phyloP scores from a whole-genome alignment of 2,797 vertebrate species.

The Cossypha polioptera region DNA sequence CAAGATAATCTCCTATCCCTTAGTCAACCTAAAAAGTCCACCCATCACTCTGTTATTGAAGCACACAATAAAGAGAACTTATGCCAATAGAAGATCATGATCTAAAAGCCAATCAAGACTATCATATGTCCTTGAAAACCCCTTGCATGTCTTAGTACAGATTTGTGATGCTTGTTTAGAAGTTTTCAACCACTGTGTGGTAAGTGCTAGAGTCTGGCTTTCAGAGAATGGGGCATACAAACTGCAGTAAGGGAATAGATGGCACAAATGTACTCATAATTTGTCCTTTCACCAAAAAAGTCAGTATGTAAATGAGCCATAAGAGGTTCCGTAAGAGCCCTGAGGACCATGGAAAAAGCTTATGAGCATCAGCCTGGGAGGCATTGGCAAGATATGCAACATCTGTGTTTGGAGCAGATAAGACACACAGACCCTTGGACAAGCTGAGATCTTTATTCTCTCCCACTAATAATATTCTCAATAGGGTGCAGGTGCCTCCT shows the following conservation, averaged over 20 bases:
- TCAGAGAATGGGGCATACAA: background rate
- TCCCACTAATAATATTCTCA: conserved; percentile 27
- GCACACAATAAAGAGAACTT: background rate
- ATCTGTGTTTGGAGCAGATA: conserved; percentile 5
- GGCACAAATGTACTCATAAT: background rate
- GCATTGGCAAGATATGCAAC: background rate
- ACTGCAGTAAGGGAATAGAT: background rate
- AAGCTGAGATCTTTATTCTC: conserved; percentile 31
- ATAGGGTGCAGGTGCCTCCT: conserved; percentile 48
- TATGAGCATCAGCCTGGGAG: conserved; percentile 17
- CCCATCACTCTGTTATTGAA: background rate
- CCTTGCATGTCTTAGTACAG: background rate
- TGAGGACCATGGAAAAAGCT: background rate
- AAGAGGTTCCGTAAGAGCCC: background rate
- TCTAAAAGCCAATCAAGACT: background rate
- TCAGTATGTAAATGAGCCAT: background rate
- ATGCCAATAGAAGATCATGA: background rate
- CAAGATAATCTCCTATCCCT: background rate
- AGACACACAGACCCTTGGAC: background rate
- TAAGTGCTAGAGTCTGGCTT: background rate
- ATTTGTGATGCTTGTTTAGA: background rate
- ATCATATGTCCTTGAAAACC: background rate
- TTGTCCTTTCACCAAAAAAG: background rate
- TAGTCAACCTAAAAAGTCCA: background rate
- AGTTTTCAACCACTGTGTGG: background rate